Evolutionary conservation across 2,888 invertebrate genomes (phyloP).

Genomic region (Polietes domitor): DNA sequence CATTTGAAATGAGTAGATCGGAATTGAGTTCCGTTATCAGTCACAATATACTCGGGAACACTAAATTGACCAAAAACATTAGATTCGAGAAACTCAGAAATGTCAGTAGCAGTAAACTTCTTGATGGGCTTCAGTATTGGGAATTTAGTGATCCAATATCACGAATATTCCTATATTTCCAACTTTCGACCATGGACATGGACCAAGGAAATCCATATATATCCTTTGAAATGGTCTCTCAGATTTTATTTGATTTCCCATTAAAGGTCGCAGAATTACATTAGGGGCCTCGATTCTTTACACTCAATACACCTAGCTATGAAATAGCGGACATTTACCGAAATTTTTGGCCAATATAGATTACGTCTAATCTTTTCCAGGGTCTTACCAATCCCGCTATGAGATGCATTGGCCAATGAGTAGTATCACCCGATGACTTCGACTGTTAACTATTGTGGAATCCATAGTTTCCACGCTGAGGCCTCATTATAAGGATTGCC

Average conservation of each 20-base stretch:
- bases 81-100: conserved; percentile 18
- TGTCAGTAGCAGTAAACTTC: conserved; percentile 13
- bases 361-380: conserved; percentile 44
- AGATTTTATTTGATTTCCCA: conserved; percentile 52
- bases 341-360: conserved; percentile 57
- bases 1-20: conserved; percentile 23
- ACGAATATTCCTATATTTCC: conserved; percentile 62
- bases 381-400: no score
- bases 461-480: conserved; percentile 60
- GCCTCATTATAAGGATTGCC: conserved; percentile 10
- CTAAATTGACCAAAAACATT: conserved; percentile 37
- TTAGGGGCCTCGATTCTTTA: conserved; percentile 38
- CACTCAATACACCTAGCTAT: conserved; percentile 33
- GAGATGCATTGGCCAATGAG: conserved; percentile 16
- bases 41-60: conserved; percentile 45
- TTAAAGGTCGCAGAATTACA: conserved; percentile 37
- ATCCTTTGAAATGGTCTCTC: conserved; percentile 58
- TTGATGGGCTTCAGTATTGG: conserved; percentile 38
- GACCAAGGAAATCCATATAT: conserved; percentile 38
- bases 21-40: conserved; percentile 54
- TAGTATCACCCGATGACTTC: conserved; percentile 31
- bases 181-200: conserved; percentile 58
- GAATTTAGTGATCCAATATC: conserved; percentile 55
- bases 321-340: conserved; percentile 37
- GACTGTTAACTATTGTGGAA: conserved; percentile 22